These are phyloP conservation scores for Melieria omissa DNA, from an alignment of 2,888 invertebrate genomes.

Conservation along the genomic window DNA sequence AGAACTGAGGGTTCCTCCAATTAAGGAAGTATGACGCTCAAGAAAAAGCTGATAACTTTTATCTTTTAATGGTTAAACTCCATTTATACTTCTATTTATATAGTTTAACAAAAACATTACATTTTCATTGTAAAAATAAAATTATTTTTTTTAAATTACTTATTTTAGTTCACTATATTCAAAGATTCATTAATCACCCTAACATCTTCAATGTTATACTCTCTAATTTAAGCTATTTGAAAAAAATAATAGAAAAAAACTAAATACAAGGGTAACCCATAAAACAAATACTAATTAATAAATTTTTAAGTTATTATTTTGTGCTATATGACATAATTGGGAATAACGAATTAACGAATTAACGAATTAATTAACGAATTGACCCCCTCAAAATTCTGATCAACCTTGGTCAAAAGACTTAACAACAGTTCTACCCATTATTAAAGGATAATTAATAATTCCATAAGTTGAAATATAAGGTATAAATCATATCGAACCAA, in stretches of 20 bases:
- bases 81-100: conserved; percentile 55
- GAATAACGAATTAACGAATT: conserved; percentile 66
- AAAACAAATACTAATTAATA: conserved; percentile 68
- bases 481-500: conserved; percentile 39
- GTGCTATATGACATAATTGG: conserved; percentile 63
- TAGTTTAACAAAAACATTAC: conserved; percentile 76
- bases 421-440: conserved; percentile 62
- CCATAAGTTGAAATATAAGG: conserved; percentile 40
- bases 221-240: conserved; percentile 66
- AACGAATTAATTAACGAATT: conserved; percentile 59
- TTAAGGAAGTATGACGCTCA: conserved; percentile 71
- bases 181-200: conserved; percentile 60
- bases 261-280: conserved; percentile 53
- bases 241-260: conserved; percentile 60
- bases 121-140: conserved; percentile 75
- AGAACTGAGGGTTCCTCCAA: conserved; percentile 67
- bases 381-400: conserved; percentile 67
- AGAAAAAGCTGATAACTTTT: conserved; percentile 75
- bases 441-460: conserved; percentile 32
- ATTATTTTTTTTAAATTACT: conserved; percentile 58
- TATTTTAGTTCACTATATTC: conserved; percentile 52
- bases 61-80: conserved; percentile 62
- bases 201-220: conserved; percentile 68
- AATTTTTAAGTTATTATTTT: conserved; percentile 68
- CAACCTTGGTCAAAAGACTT: conserved; percentile 69